These are phyloP conservation scores for Thomomys bottae DNA, from an alignment of 2,113 vertebrate genomes.

Conservation along the genomic window DNA sequence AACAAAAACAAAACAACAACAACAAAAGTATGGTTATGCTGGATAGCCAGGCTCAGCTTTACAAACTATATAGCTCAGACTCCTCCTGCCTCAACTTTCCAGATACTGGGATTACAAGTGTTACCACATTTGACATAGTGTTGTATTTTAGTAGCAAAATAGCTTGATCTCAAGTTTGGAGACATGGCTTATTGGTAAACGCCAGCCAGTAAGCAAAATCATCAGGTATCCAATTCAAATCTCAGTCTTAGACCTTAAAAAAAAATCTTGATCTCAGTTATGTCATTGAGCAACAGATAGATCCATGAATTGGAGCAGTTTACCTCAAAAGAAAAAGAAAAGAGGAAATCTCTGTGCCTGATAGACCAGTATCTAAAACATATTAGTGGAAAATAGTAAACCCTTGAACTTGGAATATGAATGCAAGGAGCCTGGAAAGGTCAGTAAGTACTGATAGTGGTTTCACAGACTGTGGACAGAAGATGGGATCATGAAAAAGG, in stretches of 20 bases:
- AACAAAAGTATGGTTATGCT: no score
- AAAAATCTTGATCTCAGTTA: neutral
- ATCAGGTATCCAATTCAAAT: no score
- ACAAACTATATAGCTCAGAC: no score
- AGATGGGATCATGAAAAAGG: neutral
- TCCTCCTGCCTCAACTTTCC: no score
- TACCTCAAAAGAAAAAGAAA: neutral
- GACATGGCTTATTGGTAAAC: no score
- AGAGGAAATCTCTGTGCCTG: slow-evolving; percentile 34
- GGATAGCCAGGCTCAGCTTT: no score
- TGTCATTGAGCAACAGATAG: neutral
- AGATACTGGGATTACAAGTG: no score
- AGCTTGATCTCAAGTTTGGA: slow-evolving; percentile 10
- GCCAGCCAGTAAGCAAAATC: no score
- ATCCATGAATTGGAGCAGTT: neutral
- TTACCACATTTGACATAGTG: no score
- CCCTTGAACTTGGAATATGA: slow-evolving; percentile 30
- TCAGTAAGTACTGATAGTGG: neutral
- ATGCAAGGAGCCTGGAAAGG: slow-evolving; percentile 1
- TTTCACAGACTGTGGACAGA: neutral
- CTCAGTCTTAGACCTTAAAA: no score
- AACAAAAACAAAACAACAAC: no score
- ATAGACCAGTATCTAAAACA: neutral
- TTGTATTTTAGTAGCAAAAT: slow-evolving; percentile 7
- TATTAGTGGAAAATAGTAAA: neutral